Conservation (phyloP, 1,140 invertebrate genomes). For the Anoplolepis gracilipes region DNA sequence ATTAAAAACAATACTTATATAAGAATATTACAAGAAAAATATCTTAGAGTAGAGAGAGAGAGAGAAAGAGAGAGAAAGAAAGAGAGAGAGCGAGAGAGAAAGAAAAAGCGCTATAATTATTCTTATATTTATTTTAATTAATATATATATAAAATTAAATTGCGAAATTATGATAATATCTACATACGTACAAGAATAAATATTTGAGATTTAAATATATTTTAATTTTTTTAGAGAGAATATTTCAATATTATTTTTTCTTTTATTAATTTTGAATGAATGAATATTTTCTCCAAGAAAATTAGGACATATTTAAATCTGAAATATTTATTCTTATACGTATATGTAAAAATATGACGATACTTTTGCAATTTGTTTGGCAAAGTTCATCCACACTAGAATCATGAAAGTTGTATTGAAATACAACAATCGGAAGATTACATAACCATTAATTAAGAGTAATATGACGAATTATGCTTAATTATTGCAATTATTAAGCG, state of each 20-base stretch:
- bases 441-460: conserved; percentile 19
- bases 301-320: background rate
- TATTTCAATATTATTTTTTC: background rate
- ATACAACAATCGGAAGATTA: conserved; percentile 7
- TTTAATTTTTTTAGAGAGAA: too few relatives aligned
- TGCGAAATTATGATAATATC: too few relatives aligned
- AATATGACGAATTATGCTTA: conserved; percentile 37
- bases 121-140: background rate
- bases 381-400: background rate
- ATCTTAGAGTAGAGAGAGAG: background rate
- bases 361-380: too few relatives aligned
- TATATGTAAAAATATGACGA: background rate
- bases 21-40: background rate
- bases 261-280: background rate
- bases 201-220: too few relatives aligned
- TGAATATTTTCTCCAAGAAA: background rate
- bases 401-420: background rate
- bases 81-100: background rate
- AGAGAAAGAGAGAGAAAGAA: background rate
- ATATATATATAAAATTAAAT: too few relatives aligned
- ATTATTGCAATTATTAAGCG: conserved; percentile 37
- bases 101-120: background rate
- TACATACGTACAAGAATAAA: too few relatives aligned
- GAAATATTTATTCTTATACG: background rate
- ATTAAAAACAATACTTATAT: background rate